Percentiles rank a stretch among this genome's conserved stretches.
These are phyloP conservation scores for Chunga burmeisteri DNA, from an alignment of 2,113 vertebrate genomes.

Conservation along the genomic window DNA sequence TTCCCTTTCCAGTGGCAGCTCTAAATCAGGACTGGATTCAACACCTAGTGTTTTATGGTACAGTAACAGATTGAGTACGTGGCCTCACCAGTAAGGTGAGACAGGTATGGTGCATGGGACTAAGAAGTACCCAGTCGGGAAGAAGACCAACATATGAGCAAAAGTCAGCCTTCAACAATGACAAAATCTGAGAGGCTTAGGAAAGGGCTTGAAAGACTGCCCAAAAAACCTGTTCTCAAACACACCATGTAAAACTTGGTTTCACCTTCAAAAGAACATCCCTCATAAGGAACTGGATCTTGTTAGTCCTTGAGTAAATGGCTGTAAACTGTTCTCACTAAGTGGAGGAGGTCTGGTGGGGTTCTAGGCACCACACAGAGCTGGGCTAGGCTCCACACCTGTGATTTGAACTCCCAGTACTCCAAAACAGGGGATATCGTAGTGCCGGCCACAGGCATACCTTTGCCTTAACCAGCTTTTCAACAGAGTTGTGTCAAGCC, in stretches of 20 bases:
- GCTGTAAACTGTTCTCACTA: neutral
- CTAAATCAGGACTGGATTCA: neutral
- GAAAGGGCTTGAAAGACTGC: neutral
- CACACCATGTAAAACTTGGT: neutral
- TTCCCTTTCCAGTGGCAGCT: neutral
- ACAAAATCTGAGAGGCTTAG: neutral
- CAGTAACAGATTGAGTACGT: neutral
- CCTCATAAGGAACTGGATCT: neutral
- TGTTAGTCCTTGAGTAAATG: neutral
- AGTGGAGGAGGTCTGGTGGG: neutral
- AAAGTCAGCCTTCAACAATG: neutral
- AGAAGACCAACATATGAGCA: neutral
- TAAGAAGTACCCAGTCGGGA: neutral
- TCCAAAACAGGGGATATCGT: neutral
- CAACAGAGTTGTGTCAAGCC: neutral
- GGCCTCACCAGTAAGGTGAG: neutral
- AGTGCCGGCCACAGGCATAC: neutral
- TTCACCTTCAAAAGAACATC: neutral
- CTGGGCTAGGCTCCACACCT: neutral
- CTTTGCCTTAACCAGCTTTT: neutral
- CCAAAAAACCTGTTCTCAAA: neutral
- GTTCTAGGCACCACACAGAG: neutral
- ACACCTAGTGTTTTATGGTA: neutral
- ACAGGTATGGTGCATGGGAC: neutral
- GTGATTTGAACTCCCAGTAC: neutral